These are phyloP conservation scores for Lerema accius DNA, from an alignment of 1,140 invertebrate species.

Conservation along the genomic window DNA sequence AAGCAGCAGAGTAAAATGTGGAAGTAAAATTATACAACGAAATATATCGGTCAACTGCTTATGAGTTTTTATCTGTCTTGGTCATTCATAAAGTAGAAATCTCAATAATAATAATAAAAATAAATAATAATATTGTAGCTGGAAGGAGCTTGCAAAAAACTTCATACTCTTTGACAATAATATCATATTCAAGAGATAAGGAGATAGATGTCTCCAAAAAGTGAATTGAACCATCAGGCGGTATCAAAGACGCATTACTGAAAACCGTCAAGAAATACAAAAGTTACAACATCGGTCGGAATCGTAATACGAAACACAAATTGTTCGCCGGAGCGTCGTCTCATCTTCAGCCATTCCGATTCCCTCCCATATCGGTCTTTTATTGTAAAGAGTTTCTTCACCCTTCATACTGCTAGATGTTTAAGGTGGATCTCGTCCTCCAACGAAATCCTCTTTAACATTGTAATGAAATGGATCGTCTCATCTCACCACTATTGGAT, in stretches of 20 bases:
- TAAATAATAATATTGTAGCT: no score
- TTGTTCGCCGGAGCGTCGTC: constrained; percentile 16
- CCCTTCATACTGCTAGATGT: constrained; percentile 30
- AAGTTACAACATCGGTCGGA: constrained; percentile 10
- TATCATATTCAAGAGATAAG: not conserved
- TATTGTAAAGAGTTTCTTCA: constrained; percentile 39
- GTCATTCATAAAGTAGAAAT: no score
- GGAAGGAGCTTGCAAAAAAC: no score
- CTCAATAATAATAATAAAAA: no score
- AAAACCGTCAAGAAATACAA: constrained; percentile 26
- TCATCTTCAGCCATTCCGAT: constrained; percentile 38
- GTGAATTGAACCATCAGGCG: constrained; percentile 20
- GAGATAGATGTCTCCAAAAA: constrained; percentile 25
- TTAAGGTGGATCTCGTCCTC: not conserved
- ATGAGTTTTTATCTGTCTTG: no score
- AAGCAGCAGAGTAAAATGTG: no score
- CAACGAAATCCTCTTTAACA: constrained; percentile 3
- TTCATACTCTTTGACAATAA: constrained; percentile 5
- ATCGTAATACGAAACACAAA: constrained; percentile 37
- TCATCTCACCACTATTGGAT: no score
- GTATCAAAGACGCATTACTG: constrained; percentile 45
- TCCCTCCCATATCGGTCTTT: constrained; percentile 26
- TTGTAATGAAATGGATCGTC: not conserved
- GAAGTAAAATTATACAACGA: no score
- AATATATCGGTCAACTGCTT: no score